Evolutionary conservation across 1,140 invertebrate species (phyloP).

Genomic region (Hycleus phaleratus): DNA sequence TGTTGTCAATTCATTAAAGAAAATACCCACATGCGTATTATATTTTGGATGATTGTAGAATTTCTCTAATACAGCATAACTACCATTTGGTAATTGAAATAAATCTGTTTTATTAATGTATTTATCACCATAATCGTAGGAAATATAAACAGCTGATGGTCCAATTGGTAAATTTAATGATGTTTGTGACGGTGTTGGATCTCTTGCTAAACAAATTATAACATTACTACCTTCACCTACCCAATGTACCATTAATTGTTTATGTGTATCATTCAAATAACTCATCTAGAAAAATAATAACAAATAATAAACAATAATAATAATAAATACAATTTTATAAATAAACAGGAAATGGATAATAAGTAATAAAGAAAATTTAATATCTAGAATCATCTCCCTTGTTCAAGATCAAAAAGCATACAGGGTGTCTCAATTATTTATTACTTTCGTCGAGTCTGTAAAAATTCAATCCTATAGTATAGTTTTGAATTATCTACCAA

Average conservation of each 20-base stretch:
- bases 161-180: conserved; percentile 40
- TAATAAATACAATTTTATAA: not conserved
- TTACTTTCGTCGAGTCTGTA: too few species aligned
- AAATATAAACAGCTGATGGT: conserved; percentile 73
- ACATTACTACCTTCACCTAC: conserved; percentile 77
- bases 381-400: too few species aligned
- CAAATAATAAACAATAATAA: not conserved
- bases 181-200: conserved; percentile 45
- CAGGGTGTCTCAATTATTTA: too few species aligned
- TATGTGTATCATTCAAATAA: conserved; percentile 73
- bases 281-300: conserved; percentile 50
- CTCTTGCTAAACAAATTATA: conserved; percentile 75
- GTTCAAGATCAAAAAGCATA: too few species aligned
- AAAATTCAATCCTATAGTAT: too few species aligned
- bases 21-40: conserved; percentile 61
- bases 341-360: too few species aligned
- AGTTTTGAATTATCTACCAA: too few species aligned
- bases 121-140: conserved; percentile 75
- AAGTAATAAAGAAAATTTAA: too few species aligned
- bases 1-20: too few species aligned
- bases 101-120: conserved; percentile 66
- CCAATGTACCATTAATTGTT: conserved; percentile 85
- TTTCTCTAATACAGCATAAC: conserved; percentile 66
- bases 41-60: conserved; percentile 77
- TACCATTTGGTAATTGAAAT: conserved; percentile 50